Evolutionary conservation across 2,113 vertebrate genomes (phyloP).

Genomic region (Thymallus thymallus): DNA sequence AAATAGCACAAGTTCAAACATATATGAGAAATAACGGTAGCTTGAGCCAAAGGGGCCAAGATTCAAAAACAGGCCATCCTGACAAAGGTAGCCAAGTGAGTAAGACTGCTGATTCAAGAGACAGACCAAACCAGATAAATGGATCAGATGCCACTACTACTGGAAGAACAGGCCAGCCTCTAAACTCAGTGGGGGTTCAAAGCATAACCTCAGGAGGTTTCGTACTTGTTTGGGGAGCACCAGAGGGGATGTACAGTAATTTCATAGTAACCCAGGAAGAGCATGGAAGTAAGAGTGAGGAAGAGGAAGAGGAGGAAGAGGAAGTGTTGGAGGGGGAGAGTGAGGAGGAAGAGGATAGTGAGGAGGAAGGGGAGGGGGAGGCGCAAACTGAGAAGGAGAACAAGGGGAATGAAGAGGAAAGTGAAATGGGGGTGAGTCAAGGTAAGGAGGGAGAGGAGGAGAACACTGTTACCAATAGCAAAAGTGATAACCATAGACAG

Average conservation of each 20-base stretch:
- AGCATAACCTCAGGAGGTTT: conserved; percentile 56
- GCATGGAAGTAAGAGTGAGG: conserved; percentile 4
- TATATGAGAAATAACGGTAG: conserved; percentile 4
- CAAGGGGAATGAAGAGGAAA: not conserved
- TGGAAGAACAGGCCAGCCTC: conserved; percentile 28
- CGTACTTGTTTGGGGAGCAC: conserved; percentile 63
- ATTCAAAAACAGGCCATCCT: conserved; percentile 10
- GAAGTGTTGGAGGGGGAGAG: conserved; percentile 2
- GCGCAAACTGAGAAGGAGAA: not conserved
- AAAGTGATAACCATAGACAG: not conserved
- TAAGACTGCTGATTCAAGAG: conserved; percentile 11
- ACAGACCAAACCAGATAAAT: not conserved
- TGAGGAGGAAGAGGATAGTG: not conserved
- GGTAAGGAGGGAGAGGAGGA: conserved; percentile 4
- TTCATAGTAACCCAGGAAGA: conserved; percentile 60
- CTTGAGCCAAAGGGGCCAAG: not conserved
- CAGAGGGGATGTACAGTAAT: conserved; percentile 69
- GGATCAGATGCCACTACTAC: conserved; percentile 16
- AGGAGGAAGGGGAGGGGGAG: not conserved
- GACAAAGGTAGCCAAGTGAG: not conserved
- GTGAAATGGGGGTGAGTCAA: not conserved
- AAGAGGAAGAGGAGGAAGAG: not conserved
- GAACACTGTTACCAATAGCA: conserved; percentile 9
- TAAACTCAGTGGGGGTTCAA: conserved; percentile 42
- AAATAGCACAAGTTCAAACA: conserved; percentile 1